Conservation (phyloP, 1,140 invertebrate genomes). For the Hyphantria cunea region DNA sequence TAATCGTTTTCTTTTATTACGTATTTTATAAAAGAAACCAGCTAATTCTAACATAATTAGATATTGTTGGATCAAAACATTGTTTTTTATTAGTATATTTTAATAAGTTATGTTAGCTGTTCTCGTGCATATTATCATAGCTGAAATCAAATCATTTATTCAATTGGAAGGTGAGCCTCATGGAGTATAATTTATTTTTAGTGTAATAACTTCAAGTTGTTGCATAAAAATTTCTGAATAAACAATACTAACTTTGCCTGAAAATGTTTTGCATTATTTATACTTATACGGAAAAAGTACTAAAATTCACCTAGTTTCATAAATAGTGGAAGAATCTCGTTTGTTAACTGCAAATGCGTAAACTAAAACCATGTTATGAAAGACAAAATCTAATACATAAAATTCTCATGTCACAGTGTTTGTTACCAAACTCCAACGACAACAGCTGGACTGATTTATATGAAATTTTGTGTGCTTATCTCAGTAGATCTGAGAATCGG, state of each 20-base stretch:
- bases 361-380: too few relatives aligned
- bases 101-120: constrained; percentile 76
- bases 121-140: constrained; percentile 64
- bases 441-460: too few relatives aligned
- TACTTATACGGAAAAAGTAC: neutral
- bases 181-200: constrained; percentile 76
- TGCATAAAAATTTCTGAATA: constrained; percentile 78
- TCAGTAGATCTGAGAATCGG: too few relatives aligned
- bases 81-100: constrained; percentile 78
- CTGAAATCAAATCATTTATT: constrained; percentile 62
- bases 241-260: constrained; percentile 78
- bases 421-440: too few relatives aligned
- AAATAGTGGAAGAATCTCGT: neutral
- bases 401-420: too few relatives aligned
- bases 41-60: constrained; percentile 65
- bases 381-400: too few relatives aligned
- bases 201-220: constrained; percentile 76
- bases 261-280: constrained; percentile 64
- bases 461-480: too few relatives aligned
- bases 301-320: constrained; percentile 6
- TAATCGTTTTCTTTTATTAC: constrained; percentile 75
- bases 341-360: neutral
- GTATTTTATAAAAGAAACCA: constrained; percentile 69
- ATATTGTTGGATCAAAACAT: constrained; percentile 68
- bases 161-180: constrained; percentile 65